A percentile compares a stretch with the other conserved stretches of the same genome.
phyloP scores from a whole-genome alignment of 2,113 vertebrate genomes.

The Notothenia coriiceps region DNA sequence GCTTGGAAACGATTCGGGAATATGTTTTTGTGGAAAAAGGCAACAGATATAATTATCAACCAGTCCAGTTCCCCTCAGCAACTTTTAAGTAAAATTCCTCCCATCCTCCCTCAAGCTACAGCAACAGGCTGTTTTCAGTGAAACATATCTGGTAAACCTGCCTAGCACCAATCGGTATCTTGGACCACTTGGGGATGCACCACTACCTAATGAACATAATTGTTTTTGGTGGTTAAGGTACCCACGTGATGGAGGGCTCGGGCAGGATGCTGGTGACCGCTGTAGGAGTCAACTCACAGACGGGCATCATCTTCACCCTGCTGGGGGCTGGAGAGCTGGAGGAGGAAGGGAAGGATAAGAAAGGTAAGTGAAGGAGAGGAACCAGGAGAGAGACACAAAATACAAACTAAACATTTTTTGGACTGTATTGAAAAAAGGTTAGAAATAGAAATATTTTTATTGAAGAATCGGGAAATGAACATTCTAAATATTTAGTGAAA shows the following conservation, averaged over 20 bases:
- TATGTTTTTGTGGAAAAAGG: too few relatives aligned
- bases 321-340: conserved; percentile 85
- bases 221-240: conserved; percentile 71
- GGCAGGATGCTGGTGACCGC: conserved; percentile 87
- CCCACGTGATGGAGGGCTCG: conserved; percentile 87
- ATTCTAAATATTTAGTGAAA: neutral
- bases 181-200: neutral
- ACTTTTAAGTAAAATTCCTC: neutral
- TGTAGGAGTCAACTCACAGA: conserved; percentile 86
- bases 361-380: conserved; percentile 71
- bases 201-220: neutral
- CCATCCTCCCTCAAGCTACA: neutral
- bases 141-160: neutral
- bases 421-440: neutral
- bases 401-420: neutral
- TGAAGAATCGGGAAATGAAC: neutral
- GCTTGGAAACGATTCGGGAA: too few relatives aligned
- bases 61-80: too few relatives aligned
- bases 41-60: too few relatives aligned
- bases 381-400: neutral
- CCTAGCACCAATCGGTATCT: neutral
- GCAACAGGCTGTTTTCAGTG: too few relatives aligned
- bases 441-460: neutral
- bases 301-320: conserved; percentile 86
- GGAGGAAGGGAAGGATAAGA: conserved; percentile 85